phyloP scores from a whole-genome alignment of 2,797 vertebrate genomes.

The Sarcoramphus papa region DNA sequence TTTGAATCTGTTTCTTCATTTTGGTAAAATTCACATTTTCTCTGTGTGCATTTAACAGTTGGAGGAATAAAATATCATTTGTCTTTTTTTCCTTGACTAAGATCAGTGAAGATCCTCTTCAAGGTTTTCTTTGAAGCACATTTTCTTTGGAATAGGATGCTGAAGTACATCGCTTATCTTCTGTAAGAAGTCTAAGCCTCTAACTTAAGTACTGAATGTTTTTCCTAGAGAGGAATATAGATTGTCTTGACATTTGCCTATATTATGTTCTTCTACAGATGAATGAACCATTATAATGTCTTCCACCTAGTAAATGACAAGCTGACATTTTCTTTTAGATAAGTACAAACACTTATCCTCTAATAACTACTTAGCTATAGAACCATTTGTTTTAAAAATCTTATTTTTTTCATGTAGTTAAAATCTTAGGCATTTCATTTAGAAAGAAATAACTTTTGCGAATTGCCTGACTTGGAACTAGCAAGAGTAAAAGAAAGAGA shows the following conservation, averaged over 20 bases:
- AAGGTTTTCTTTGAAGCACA: background rate
- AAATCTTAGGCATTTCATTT: background rate
- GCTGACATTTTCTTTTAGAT: conserved; percentile 14
- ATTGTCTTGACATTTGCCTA: conserved; percentile 26
- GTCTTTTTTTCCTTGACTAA: background rate
- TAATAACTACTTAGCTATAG: background rate
- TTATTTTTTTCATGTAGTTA: background rate
- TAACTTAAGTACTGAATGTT: background rate
- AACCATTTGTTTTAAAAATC: background rate
- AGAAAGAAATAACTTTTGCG: background rate
- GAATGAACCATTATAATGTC: background rate
- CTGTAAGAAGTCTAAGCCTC: background rate
- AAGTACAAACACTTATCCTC: background rate
- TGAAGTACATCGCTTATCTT: background rate
- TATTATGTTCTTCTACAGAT: background rate
- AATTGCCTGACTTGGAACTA: background rate
- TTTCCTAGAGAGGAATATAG: background rate
- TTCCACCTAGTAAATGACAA: background rate
- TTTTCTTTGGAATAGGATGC: background rate
- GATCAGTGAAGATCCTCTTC: background rate
- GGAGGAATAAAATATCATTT: background rate
- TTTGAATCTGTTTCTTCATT: background rate
- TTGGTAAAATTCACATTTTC: background rate
- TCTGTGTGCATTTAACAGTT: background rate
- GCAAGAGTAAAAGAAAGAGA: background rate